These are phyloP conservation scores for Pachyrhynchus sulphureomaculatus DNA, from an alignment of 1,140 invertebrate genomes.

Conservation along the genomic window DNA sequence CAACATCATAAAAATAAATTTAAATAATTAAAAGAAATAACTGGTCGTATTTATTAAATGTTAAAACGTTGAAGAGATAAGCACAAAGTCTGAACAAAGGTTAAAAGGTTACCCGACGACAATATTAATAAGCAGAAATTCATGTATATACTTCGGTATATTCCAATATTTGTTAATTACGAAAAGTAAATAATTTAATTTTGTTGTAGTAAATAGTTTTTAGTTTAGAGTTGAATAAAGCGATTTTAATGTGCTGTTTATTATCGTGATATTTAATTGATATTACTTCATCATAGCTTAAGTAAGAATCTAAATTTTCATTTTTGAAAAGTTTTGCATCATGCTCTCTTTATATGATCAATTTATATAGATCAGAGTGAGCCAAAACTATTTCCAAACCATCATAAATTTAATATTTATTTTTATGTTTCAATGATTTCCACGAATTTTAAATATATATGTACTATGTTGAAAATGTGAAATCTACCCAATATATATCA, in stretches of 20 bases:
- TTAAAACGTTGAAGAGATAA: constrained; percentile 28
- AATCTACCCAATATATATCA: too few relatives aligned
- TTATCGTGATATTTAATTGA: too few relatives aligned
- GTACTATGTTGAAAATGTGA: too few relatives aligned
- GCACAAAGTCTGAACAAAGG: constrained; percentile 37
- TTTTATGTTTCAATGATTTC: too few relatives aligned
- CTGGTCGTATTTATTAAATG: constrained; percentile 22
- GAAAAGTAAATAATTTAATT: constrained; percentile 19
- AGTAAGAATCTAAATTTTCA: too few relatives aligned
- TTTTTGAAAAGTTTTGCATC: too few relatives aligned
- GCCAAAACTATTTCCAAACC: too few relatives aligned
- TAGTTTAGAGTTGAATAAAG: background rate
- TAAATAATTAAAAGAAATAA: constrained; percentile 18
- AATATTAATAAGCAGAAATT: constrained; percentile 36
- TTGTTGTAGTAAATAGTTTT: constrained; percentile 2
- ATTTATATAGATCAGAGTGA: too few relatives aligned
- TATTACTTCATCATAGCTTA: too few relatives aligned
- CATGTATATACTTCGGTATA: constrained; percentile 21
- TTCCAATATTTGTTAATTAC: constrained; percentile 28
- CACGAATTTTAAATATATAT: too few relatives aligned
- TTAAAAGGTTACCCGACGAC: constrained; percentile 34
- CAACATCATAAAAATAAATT: background rate
- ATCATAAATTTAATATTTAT: too few relatives aligned
- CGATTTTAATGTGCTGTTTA: background rate
- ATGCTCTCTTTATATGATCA: too few relatives aligned